phyloP scores from a whole-genome alignment of 2,888 invertebrate species.

The Zygogramma bicolorata region DNA sequence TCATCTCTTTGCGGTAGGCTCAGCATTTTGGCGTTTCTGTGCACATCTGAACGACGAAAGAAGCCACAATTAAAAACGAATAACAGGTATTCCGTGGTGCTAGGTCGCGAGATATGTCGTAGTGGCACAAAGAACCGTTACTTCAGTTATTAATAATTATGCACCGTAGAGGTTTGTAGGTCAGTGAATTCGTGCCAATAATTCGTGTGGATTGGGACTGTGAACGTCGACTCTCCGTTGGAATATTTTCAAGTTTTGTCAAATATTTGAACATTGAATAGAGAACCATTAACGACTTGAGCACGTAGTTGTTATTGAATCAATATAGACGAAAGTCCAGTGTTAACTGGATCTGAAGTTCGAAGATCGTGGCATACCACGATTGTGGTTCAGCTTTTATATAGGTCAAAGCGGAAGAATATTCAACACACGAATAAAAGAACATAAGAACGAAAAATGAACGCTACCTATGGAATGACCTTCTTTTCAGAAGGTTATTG shows the following conservation, averaged over 20 bases:
- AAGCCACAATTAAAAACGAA: constrained; percentile 7
- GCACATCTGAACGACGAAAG: not conserved
- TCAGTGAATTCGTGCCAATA: constrained; percentile 4
- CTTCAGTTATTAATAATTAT: constrained; percentile 25
- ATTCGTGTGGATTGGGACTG: not conserved
- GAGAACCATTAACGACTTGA: too few species aligned
- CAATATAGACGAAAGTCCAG: too few species aligned
- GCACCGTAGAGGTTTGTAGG: constrained; percentile 11
- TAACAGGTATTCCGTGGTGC: constrained; percentile 17
- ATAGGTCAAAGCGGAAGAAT: too few species aligned
- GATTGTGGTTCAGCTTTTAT: too few species aligned
- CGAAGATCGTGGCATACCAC: too few species aligned
- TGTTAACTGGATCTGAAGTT: too few species aligned
- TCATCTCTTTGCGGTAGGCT: not conserved
- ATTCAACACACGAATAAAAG: too few species aligned
- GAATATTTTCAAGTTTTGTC: not conserved
- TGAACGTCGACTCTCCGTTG: not conserved
- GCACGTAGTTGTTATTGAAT: too few species aligned
- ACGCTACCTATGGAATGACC: too few species aligned
- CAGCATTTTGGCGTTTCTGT: not conserved
- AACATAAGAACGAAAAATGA: too few species aligned
- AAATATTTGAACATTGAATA: not conserved
- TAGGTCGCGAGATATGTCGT: constrained; percentile 16
- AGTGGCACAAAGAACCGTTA: constrained; percentile 26
- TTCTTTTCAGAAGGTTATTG: too few species aligned